Base-by-base conservation (phyloP, 2,888 invertebrate genomes). In the Melinopterus prodromus region DNA sequence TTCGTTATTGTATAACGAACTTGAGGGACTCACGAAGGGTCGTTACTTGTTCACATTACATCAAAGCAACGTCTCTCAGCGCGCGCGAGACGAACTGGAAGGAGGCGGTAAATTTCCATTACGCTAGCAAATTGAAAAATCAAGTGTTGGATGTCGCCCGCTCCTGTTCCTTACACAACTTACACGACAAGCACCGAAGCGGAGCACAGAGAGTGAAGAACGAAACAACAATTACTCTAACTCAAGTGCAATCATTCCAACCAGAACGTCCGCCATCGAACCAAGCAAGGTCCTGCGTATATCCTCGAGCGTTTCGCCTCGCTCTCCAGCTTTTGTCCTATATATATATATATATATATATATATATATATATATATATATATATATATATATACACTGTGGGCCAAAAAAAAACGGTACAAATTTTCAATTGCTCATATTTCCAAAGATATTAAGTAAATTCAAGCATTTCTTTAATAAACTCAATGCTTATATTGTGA, bases 161-260 rank as follows among this genome's bases (percentile, higher is more conserved):
- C 53, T 12, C 53, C 12, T 53, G 53, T 53, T 53, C 53, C 53
- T 53, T 53, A 53, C 53, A 53, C 53, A 53, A 53, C 53, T 53
- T 53, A 53, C 53, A 53, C 53, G 12, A 12, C 74, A 74, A 37
- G 35, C 74, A 74, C 35, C 36, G 37, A 36, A 36, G 9, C 74
- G 14, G 35, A 36, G 6, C 74, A 35, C 74, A 7, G n/a, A 36
- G 35, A n/a, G 35, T 74, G 74, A 81, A 81, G 79, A 81, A 80
- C 79, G 80, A 80, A 81, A 80, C 80, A 80, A 81, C 81, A 81
- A 81, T 81, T 81, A 81, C 81, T 81, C 78, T 76, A 80, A 81
- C 76, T 81, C 80, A 80, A 78, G 80, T 78, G 81, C 79, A 81
- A 81, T 79, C 79, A 81, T 77, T 79, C 77, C 74, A 74, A 35